Evolutionary conservation across 92 coral and sea anemone genomes (phyloP).

Genomic region (Pocillopora meandrina): DNA sequence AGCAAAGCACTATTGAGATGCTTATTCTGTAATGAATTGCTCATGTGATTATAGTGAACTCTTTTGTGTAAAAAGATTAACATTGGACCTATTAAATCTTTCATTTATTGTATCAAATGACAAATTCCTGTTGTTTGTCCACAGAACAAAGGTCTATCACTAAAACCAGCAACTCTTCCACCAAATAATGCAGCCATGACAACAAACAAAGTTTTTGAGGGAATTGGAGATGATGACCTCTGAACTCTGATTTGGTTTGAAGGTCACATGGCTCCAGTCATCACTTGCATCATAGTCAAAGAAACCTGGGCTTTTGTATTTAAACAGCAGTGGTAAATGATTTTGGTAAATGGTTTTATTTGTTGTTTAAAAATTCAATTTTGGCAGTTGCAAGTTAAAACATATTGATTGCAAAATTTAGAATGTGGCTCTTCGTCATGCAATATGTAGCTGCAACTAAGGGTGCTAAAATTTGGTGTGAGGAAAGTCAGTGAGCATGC

Average conservation of each 20-base stretch:
- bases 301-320: neutral
- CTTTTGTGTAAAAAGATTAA: too few relatives aligned
- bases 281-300: neutral
- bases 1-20: too few relatives aligned
- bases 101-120: neutral
- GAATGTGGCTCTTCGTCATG: too few relatives aligned
- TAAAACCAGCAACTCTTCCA: constrained; percentile 31
- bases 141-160: constrained; percentile 38
- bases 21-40: too few relatives aligned
- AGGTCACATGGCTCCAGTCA: neutral
- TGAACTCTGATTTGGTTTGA: constrained; percentile 20
- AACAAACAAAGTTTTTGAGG: constrained; percentile 90
- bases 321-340: neutral
- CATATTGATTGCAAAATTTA: too few relatives aligned
- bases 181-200: constrained; percentile 48
- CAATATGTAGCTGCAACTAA: too few relatives aligned
- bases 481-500: too few relatives aligned
- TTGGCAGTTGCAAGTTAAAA: too few relatives aligned
- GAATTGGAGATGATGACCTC: constrained; percentile 94
- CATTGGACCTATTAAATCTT: too few relatives aligned
- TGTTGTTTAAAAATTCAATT: too few relatives aligned
- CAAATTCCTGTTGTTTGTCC: neutral
- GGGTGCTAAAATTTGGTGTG: too few relatives aligned
- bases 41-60: too few relatives aligned
- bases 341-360: neutral